A percentile compares a stretch with the other conserved stretches of the same genome.
These are phyloP conservation scores for Beroe forskalii DNA, from an alignment of 37 sponge, comb jelly and placozoan genomes.

Conservation along the genomic window DNA sequence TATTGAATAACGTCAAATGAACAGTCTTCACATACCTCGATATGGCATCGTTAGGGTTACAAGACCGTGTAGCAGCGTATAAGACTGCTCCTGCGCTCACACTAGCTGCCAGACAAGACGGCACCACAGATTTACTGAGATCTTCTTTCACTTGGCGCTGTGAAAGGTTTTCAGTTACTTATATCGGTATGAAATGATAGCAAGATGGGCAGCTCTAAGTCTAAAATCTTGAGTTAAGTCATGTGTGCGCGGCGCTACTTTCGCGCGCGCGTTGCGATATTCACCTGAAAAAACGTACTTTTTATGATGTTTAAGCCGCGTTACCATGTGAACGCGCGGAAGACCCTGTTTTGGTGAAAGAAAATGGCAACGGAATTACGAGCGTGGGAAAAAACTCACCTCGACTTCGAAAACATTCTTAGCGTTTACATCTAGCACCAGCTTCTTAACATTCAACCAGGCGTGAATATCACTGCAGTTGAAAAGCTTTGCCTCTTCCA, in stretches of 20 bases:
- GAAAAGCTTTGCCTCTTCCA: conserved; percentile 34
- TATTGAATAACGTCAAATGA: too few relatives aligned
- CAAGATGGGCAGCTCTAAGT: too few relatives aligned
- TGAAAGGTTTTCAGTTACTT: too few relatives aligned
- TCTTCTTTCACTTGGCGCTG: conserved; percentile 27
- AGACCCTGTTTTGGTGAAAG: too few relatives aligned
- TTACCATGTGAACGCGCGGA: conserved; percentile 40
- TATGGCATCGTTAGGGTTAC: not conserved
- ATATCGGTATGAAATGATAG: too few relatives aligned
- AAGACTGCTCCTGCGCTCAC: conserved; percentile 5
- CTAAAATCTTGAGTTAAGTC: not conserved
- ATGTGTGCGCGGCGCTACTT: not conserved
- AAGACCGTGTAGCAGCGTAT: not conserved
- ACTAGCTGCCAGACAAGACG: conserved; percentile 18
- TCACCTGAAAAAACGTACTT: not conserved
- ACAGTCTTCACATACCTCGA: too few relatives aligned
- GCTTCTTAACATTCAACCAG: not conserved
- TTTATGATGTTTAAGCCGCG: not conserved
- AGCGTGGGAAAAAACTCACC: too few relatives aligned
- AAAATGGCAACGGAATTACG: too few relatives aligned
- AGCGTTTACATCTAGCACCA: conserved; percentile 8
- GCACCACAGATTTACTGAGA: not conserved
- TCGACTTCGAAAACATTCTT: conserved; percentile 11
- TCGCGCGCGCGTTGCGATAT: not conserved
- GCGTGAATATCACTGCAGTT: conserved; percentile 1